These are phyloP conservation scores for Plagiodera versicolora DNA, from an alignment of 2,888 invertebrate genomes.

Conservation along the genomic window DNA sequence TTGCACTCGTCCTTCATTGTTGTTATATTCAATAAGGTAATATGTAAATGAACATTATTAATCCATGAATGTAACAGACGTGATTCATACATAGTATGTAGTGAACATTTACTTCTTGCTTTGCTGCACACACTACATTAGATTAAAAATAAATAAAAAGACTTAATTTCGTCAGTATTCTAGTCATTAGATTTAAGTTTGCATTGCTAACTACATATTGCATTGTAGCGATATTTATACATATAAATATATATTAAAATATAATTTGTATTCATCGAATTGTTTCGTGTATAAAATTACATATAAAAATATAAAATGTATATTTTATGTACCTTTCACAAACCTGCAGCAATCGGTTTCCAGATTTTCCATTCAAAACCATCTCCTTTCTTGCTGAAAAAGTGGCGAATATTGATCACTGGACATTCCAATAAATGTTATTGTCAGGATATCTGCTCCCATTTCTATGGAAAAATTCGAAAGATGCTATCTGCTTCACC, in stretches of 20 bases:
- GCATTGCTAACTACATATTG: conserved; percentile 39
- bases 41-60: conserved; percentile 13
- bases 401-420: too few species aligned
- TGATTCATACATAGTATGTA: conserved; percentile 33
- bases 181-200: conserved; percentile 48
- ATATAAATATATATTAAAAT: conserved; percentile 31
- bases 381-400: too few species aligned
- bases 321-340: too few species aligned
- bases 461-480: too few species aligned
- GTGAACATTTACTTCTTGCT: conserved; percentile 33
- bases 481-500: too few species aligned
- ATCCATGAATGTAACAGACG: conserved; percentile 34
- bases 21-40: conserved; percentile 4
- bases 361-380: too few species aligned
- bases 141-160: conserved; percentile 42
- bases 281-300: conserved; percentile 43
- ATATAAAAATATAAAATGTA: too few species aligned
- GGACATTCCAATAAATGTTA: too few species aligned
- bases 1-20: conserved; percentile 17
- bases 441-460: too few species aligned
- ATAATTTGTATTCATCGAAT: conserved; percentile 45
- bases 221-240: conserved; percentile 39
- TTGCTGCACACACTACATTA: conserved; percentile 38
- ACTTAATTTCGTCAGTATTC: conserved; percentile 51
- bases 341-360: too few species aligned